Evolutionary conservation across 2,888 invertebrate genomes (phyloP).

Genomic region (Scotopteryx bipunctaria): DNA sequence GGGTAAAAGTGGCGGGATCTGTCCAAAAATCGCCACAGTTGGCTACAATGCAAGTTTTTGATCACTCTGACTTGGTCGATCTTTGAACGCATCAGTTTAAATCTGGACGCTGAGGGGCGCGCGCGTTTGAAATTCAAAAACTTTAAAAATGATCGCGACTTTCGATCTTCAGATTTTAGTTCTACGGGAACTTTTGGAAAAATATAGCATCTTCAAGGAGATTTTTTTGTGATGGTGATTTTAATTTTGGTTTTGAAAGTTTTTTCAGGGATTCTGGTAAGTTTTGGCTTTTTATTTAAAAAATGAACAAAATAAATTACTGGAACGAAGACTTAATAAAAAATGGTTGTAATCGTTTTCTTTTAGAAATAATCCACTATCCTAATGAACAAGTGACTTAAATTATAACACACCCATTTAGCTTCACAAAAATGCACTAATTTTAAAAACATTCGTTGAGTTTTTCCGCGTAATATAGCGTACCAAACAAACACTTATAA

Average conservation of each 20-base stretch:
- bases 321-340: too few species aligned
- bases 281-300: constrained; percentile 11
- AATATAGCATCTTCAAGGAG: constrained; percentile 7
- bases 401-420: too few species aligned
- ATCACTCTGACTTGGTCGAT: constrained; percentile 59
- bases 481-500: too few species aligned
- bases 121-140: constrained; percentile 58
- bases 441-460: too few species aligned
- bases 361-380: too few species aligned
- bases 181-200: constrained; percentile 6
- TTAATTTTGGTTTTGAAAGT: constrained; percentile 16
- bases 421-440: too few species aligned
- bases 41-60: constrained; percentile 52
- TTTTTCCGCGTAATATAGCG: too few species aligned
- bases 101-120: constrained; percentile 55
- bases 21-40: constrained; percentile 35
- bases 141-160: constrained; percentile 31
- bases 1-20: constrained; percentile 1
- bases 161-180: constrained; percentile 21
- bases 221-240: constrained; percentile 30
- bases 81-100: constrained; percentile 64
- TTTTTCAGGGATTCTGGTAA: constrained; percentile 27
- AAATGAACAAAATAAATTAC: neutral
- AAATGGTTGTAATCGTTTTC: too few species aligned
- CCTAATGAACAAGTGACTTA: too few species aligned